A percentile compares a stretch with the other conserved stretches of the same genome.
These are phyloP conservation scores for Oreonectes daqikongensis DNA, from an alignment of 2,797 vertebrate genomes.

Conservation along the genomic window DNA sequence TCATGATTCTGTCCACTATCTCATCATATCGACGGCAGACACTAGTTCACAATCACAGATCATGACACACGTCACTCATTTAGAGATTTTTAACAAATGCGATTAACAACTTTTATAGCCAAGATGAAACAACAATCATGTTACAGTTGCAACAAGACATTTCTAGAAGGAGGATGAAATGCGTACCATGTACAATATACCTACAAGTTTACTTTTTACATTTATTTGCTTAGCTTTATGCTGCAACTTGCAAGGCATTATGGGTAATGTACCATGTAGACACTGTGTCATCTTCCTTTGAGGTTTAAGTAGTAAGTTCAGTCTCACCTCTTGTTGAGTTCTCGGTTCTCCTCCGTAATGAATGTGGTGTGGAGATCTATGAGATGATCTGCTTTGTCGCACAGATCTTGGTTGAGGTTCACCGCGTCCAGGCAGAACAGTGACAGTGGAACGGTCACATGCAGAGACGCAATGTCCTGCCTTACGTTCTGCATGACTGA, in stretches of 20 bases:
- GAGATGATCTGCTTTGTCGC: constrained; percentile 74
- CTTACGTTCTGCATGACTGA: constrained; percentile 73
- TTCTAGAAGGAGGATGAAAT: too few species aligned
- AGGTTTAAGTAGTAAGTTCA: neutral
- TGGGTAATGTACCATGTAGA: too few species aligned
- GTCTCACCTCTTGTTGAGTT: constrained; percentile 80
- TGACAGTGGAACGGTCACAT: constrained; percentile 80
- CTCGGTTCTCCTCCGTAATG: constrained; percentile 82
- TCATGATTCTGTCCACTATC: constrained; percentile 77
- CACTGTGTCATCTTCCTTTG: too few species aligned
- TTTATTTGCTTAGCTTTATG: too few species aligned
- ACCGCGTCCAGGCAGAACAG: constrained; percentile 86
- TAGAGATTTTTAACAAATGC: neutral
- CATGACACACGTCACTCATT: neutral
- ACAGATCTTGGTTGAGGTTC: constrained; percentile 82
- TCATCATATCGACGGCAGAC: constrained; percentile 82
- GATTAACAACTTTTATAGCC: neutral
- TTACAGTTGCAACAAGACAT: neutral
- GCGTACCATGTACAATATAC: too few species aligned
- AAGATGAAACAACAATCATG: neutral
- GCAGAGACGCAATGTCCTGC: constrained; percentile 82
- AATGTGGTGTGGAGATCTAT: constrained; percentile 79
- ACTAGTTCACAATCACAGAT: constrained; percentile 64
- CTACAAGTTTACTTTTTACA: too few species aligned
- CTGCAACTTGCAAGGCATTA: too few species aligned